A percentile compares a stretch with the other conserved stretches of the same genome.
Evolutionary conservation across 2,113 vertebrate genomes (phyloP).

Genomic region (Corythaixoides concolor): DNA sequence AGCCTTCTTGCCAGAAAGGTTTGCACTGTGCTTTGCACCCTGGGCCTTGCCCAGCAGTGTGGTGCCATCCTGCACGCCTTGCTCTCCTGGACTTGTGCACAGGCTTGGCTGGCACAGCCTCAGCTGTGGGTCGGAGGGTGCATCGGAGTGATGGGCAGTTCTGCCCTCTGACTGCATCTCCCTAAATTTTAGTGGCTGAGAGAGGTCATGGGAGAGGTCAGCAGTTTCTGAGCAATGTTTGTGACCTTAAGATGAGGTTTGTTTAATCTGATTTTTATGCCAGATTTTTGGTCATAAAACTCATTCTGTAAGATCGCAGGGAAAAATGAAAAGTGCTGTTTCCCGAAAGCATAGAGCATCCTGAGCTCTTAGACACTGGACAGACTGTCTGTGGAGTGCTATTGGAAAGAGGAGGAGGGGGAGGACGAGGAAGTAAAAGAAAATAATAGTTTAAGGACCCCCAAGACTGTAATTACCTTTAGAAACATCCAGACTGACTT

Average conservation of each 20-base stretch:
- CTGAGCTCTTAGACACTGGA: not conserved
- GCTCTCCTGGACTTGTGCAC: not conserved
- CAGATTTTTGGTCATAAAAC: not conserved
- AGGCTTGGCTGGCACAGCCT: not conserved
- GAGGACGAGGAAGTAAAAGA: accelerated
- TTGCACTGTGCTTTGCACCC: not conserved
- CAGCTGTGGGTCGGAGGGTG: not conserved
- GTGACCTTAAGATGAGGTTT: not conserved
- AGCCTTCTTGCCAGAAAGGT: not conserved
- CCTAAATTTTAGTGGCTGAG: not conserved
- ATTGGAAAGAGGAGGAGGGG: accelerated
- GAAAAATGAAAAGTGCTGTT: no score
- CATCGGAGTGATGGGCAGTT: accelerated
- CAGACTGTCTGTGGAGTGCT: not conserved
- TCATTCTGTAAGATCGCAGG: not conserved
- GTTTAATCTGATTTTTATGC: not conserved
- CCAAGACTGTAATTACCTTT: conserved; percentile 39
- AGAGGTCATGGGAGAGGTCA: no score
- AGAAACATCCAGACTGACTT: conserved; percentile 40
- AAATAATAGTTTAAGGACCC: accelerated
- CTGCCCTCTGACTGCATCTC: not conserved
- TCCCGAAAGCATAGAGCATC: not conserved
- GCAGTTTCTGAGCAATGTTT: not conserved
- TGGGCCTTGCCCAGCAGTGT: not conserved
- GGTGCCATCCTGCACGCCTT: not conserved